Conservation (phyloP, 2,888 invertebrate genomes). For the Ceramica pisi region DNA sequence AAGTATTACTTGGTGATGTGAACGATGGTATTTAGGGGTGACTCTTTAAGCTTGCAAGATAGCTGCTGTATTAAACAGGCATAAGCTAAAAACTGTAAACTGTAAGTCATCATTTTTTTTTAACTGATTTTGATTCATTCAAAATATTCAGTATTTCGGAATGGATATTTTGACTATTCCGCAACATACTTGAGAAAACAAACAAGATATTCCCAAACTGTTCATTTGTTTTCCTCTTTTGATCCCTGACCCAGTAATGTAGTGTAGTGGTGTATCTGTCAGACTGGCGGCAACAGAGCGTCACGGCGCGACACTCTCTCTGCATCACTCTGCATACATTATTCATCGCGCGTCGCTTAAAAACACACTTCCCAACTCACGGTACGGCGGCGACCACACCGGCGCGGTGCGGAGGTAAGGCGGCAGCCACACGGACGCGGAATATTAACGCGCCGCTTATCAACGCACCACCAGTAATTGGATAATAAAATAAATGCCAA, state of each 20-base stretch:
- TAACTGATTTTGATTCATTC: too few relatives aligned
- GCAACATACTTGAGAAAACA: background rate
- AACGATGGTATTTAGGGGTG: background rate
- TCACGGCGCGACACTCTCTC: conserved; percentile 26
- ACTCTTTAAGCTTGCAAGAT: background rate
- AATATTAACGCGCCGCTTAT: conserved; percentile 27
- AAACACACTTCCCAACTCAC: conserved; percentile 14
- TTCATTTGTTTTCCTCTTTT: background rate
- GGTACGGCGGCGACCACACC: background rate
- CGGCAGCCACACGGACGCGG: background rate
- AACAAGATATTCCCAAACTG: background rate
- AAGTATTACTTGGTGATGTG: conserved; percentile 6
- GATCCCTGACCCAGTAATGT: background rate
- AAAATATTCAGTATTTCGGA: too few relatives aligned
- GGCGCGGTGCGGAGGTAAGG: background rate
- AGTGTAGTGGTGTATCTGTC: too few relatives aligned
- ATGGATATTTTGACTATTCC: background rate
- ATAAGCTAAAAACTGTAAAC: too few relatives aligned
- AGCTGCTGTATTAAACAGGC: too few relatives aligned
- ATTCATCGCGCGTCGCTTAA: conserved; percentile 34
- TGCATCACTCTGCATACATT: conserved; percentile 28
- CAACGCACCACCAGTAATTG: conserved; percentile 23
- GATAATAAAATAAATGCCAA: conserved; percentile 27
- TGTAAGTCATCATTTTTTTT: too few relatives aligned
- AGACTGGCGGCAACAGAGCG: background rate